A percentile compares a stretch with the other conserved stretches of the same genome.
Conservation (phyloP, 1,140 invertebrate species). For the Drosophila pandora region DNA sequence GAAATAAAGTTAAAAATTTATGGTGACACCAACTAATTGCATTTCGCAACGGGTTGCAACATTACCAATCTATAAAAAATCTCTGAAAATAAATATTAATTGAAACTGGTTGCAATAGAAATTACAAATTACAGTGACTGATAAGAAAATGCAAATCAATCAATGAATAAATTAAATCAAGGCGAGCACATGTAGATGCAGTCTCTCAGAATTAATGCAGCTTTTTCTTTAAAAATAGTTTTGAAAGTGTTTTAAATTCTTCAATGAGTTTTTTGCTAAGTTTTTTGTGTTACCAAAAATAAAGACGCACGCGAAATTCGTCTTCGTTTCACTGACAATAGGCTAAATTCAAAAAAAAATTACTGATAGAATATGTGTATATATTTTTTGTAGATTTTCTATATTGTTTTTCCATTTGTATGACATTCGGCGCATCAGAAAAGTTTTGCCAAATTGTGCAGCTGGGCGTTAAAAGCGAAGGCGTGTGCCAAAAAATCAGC, state of each 20-base stretch:
- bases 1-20: neutral
- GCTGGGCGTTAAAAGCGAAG: slow-evolving; percentile 38
- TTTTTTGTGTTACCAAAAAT: neutral
- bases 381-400: slow-evolving; percentile 5
- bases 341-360: too few species aligned
- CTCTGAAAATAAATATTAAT: neutral
- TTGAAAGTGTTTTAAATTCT: neutral
- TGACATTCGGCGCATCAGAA: slow-evolving; percentile 25
- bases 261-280: neutral
- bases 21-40: neutral
- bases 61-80: neutral
- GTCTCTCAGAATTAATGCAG: neutral
- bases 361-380: too few species aligned
- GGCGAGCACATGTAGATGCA: neutral
- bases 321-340: neutral
- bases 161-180: slow-evolving; percentile 3
- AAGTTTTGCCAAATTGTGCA: slow-evolving; percentile 39
- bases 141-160: slow-evolving; percentile 11
- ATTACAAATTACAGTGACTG: neutral
- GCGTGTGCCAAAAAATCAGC: slow-evolving; percentile 55
- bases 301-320: neutral
- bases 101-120: neutral
- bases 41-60: slow-evolving; percentile 8
- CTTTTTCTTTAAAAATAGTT: neutral
- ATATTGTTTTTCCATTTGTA: slow-evolving; percentile 25